Conservation (phyloP, 2,888 invertebrate genomes). For the Caenorhabditis sp. region DNA sequence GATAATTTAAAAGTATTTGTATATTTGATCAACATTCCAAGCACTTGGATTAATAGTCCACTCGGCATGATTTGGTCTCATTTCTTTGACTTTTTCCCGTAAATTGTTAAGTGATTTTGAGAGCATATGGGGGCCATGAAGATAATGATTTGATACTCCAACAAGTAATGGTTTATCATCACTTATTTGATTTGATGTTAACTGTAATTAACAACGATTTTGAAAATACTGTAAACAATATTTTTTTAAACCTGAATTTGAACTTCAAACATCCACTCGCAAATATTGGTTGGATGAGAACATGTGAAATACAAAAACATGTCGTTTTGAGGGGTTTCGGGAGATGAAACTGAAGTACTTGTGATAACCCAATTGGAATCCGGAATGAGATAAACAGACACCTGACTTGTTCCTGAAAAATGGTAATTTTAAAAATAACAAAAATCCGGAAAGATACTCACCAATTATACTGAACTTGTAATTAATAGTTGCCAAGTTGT, state of each 20-base stretch:
- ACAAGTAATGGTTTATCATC: constrained; percentile 44
- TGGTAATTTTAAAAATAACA: neutral
- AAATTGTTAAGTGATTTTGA: constrained; percentile 43
- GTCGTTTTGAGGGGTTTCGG: constrained; percentile 22
- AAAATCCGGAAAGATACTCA: constrained; percentile 1
- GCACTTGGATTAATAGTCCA: constrained; percentile 58
- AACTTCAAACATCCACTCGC: constrained; percentile 47
- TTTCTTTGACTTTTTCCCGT: constrained; percentile 32
- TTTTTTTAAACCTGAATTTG: constrained; percentile 27
- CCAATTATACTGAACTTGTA: constrained; percentile 41
- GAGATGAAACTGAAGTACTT: constrained; percentile 28
- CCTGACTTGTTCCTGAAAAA: constrained; percentile 51
- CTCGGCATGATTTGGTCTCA: constrained; percentile 17
- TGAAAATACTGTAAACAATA: neutral
- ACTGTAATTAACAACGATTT: constrained; percentile 6
- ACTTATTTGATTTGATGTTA: constrained; percentile 13
- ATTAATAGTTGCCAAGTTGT: constrained; percentile 22
- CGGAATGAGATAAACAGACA: constrained; percentile 44
- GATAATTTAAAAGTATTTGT: constrained; percentile 35
- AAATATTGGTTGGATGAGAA: constrained; percentile 29
- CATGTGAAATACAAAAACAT: constrained; percentile 53
- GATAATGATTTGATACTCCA: constrained; percentile 48
- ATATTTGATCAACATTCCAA: constrained; percentile 58
- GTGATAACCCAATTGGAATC: constrained; percentile 38
- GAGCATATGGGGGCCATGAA: constrained; percentile 51